phyloP scores from a whole-genome alignment of 2,888 invertebrate species.

The Eilema depressum region DNA sequence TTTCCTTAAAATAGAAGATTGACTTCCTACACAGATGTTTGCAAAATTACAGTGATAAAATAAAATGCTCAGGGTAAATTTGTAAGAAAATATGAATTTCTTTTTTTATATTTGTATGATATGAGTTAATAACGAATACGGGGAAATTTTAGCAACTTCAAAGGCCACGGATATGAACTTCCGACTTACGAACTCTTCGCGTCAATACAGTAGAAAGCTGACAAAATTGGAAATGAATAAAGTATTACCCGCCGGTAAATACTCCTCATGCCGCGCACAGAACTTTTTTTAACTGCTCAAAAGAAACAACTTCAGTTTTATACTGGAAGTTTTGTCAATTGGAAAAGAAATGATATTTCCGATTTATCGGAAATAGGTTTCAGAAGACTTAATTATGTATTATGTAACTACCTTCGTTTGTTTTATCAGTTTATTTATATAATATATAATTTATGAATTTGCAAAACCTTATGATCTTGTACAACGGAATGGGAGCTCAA shows the following conservation, averaged over 20 bases:
- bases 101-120: constrained; percentile 10
- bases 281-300: background rate
- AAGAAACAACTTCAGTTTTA: background rate
- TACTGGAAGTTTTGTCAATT: background rate
- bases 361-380: background rate
- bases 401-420: background rate
- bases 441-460: too few relatives aligned
- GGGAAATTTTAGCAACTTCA: constrained; percentile 25
- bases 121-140: constrained; percentile 21
- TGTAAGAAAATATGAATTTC: background rate
- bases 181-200: constrained; percentile 32
- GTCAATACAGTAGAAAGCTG: constrained; percentile 39
- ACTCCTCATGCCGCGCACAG: background rate
- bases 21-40: background rate
- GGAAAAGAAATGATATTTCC: background rate
- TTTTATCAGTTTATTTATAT: background rate
- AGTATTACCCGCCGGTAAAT: constrained; percentile 5
- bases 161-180: constrained; percentile 19
- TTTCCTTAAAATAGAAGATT: background rate
- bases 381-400: background rate
- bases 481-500: too few relatives aligned
- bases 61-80: background rate
- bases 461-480: too few relatives aligned
- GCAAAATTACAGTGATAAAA: background rate
- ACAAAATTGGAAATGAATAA: constrained; percentile 47